Percentiles rank a stretch among this genome's conserved stretches.
These are phyloP conservation scores for Stomatorhinus ivindoensis DNA, from an alignment of 2,113 vertebrate genomes.

Conservation along the genomic window DNA sequence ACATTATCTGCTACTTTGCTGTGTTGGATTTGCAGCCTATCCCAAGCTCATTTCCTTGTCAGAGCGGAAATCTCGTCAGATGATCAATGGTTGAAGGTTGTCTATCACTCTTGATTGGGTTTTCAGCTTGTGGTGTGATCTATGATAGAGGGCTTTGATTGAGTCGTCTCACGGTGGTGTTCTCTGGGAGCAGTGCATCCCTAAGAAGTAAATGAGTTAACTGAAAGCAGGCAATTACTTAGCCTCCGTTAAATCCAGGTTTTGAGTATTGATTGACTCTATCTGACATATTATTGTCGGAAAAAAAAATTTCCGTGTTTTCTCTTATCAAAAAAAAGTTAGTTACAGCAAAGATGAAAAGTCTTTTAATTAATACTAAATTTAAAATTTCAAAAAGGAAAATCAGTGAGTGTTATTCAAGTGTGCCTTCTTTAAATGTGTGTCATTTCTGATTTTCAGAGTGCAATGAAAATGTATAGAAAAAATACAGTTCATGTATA, in stretches of 20 bases:
- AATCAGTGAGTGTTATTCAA: neutral
- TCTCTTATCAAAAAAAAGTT: neutral
- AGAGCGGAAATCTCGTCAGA: neutral
- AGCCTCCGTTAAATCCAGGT: neutral
- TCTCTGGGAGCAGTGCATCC: neutral
- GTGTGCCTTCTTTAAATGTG: neutral
- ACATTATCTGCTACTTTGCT: neutral
- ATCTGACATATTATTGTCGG: neutral
- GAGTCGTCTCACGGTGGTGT: neutral
- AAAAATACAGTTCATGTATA: too few species aligned
- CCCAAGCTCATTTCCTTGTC: neutral
- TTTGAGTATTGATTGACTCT: neutral
- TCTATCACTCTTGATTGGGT: neutral
- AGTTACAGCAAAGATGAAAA: neutral
- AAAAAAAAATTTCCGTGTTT: neutral
- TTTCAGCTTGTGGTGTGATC: neutral
- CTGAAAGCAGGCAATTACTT: neutral
- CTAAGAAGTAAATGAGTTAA: neutral
- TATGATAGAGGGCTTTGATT: slow-evolving; percentile 3
- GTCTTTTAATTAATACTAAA: neutral
- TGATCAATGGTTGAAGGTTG: slow-evolving; percentile 1
- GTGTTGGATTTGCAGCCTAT: neutral
- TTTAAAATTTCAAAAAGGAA: neutral
- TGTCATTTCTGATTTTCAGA: neutral
- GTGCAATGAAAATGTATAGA: too few species aligned